Base-by-base conservation (phyloP, 2,888 invertebrate species). In the Cosmia pyralina region DNA sequence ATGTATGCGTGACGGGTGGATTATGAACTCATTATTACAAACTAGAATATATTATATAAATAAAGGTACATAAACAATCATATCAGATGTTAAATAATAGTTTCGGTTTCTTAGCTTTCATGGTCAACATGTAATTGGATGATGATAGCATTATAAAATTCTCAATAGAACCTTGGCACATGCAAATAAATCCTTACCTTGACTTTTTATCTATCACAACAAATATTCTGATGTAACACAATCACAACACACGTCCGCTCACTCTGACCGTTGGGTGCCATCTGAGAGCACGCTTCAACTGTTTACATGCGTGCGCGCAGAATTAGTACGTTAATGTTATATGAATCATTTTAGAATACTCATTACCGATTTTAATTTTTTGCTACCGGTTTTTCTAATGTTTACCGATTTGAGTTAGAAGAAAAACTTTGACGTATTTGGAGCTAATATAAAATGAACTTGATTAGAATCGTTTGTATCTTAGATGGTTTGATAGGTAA, bases 111-210 rank as follows among this genome's bases (percentile, higher is more conserved):
- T 58, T 41, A 17, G 46, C 0, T 79, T 44, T 50, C 58, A 64
- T 64, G 80, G 63, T 46, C 63, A 53, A 22, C 13, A n/a, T 63
- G 6, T 52, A 64, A 48, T 38, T 34, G 48, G 13, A 53, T 44
- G 28, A 15, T 28, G 38, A 19, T 46, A 28, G 55, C 44, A 55
- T 57, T 53, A 55, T 57, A 48, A 52, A 57, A 68, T 19, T 44
- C 19, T 57, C 0, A 28, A 58, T 58, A 44, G 53, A 69, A 66
- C 75, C 71, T 83, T 75, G 83, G 4, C 60, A 59, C 6, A 59
- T 70, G 72, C 48, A 76, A 69, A 75, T 71, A 65, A 72, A 75
- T 62, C 58, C 84, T 79, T 85, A 86, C 85, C 85, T 86, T 86
- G 81, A 71, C 7, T 77, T 66, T 78, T 75, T 74, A 82, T 74